Percentiles rank a stretch among this genome's conserved stretches.
phyloP scores from a whole-genome alignment of 2,797 vertebrate species.

The Clarias pachynema region DNA sequence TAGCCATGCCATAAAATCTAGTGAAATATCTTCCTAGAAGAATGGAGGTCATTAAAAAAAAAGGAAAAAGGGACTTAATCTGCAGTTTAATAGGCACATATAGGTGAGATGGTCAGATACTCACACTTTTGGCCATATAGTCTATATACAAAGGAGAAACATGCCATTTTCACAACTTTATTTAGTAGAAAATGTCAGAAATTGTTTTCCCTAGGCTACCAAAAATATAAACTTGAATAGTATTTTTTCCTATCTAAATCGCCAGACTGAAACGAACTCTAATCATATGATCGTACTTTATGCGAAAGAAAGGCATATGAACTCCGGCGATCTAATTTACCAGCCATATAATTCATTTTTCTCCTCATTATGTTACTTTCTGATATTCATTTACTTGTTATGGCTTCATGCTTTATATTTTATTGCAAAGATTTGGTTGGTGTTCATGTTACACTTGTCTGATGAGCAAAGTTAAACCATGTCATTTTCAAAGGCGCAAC shows the following conservation, averaged over 20 bases:
- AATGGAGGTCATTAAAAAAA: neutral
- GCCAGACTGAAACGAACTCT: neutral
- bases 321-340: neutral
- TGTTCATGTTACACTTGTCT: slow-evolving; percentile 20
- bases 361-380: neutral
- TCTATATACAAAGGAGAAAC: neutral
- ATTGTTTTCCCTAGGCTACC: neutral
- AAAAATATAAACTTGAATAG: neutral
- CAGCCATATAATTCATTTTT: neutral
- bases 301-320: neutral
- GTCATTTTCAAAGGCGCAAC: neutral
- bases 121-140: neutral
- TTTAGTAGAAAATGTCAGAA: neutral
- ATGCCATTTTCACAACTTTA: neutral
- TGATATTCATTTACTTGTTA: slow-evolving; percentile 11
- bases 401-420: neutral
- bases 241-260: neutral
- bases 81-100: too few relatives aligned
- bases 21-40: neutral
- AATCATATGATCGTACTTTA: neutral
- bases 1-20: neutral
- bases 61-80: neutral
- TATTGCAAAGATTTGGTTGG: neutral
- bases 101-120: neutral
- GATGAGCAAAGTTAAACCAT: slow-evolving; percentile 5